phyloP scores from a whole-genome alignment of 2,888 invertebrate species.

The Campoplex capitator region DNA sequence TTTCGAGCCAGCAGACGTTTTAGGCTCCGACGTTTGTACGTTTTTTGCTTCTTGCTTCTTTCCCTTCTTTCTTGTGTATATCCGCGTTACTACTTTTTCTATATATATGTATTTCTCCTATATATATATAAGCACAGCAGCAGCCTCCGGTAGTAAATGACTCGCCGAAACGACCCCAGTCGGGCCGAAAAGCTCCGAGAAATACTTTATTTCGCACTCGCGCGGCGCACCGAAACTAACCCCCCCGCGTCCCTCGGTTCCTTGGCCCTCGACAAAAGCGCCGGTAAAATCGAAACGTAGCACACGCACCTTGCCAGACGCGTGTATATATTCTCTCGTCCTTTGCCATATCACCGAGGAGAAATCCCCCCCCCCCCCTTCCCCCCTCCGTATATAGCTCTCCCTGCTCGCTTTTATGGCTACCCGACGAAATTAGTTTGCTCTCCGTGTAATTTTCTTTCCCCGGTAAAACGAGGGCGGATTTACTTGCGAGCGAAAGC shows the following conservation, averaged over 20 bases:
- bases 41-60: no score
- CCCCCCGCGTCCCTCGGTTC: neutral
- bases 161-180: conserved; percentile 59
- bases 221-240: neutral
- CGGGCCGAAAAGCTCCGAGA: conserved; percentile 32
- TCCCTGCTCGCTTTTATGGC: conserved; percentile 58
- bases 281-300: conserved; percentile 41
- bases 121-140: neutral
- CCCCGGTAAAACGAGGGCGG: conserved; percentile 12
- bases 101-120: neutral
- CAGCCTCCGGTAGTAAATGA: conserved; percentile 44
- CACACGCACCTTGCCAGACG: conserved; percentile 49
- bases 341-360: conserved; percentile 30
- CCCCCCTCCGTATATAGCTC: neutral
- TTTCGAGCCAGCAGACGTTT: neutral
- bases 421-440: conserved; percentile 67
- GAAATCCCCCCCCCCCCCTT: conserved; percentile 19
- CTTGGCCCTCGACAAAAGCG: neutral
- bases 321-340: neutral
- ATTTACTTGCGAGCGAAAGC: conserved; percentile 54
- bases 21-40: no score
- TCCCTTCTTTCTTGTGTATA: neutral
- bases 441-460: conserved; percentile 65
- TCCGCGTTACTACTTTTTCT: neutral
- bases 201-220: conserved; percentile 42